These are phyloP conservation scores for Raphicerus campestris DNA, from an alignment of 2,113 vertebrate species.

Conservation along the genomic window DNA sequence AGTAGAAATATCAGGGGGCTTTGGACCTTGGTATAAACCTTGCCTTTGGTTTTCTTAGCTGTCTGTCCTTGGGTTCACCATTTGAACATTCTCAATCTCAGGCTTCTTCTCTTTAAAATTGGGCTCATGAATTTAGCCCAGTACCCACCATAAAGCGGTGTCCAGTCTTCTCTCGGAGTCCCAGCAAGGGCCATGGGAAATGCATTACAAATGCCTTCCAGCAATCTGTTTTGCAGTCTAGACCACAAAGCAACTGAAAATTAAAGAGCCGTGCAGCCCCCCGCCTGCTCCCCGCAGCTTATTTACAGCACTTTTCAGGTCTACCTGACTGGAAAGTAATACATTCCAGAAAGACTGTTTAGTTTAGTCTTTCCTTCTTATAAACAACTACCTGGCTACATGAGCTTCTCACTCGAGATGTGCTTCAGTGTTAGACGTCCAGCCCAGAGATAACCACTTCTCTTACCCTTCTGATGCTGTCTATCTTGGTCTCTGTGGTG, in stretches of 20 bases:
- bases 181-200: neutral
- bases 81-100: neutral
- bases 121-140: neutral
- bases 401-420: neutral
- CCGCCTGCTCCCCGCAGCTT: neutral
- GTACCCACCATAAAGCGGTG: neutral
- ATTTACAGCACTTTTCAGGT: neutral
- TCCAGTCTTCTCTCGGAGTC: neutral
- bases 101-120: neutral
- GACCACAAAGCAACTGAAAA: neutral
- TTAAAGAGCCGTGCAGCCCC: neutral
- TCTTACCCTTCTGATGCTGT: neutral
- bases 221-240: neutral
- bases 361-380: neutral
- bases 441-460: neutral
- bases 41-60: neutral
- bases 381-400: neutral
- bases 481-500: neutral
- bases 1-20: neutral
- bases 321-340: neutral
- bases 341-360: neutral
- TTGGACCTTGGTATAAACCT: neutral
- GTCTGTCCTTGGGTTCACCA: neutral
- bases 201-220: neutral
- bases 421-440: neutral